Evolutionary conservation across 2,113 vertebrate genomes (phyloP), one percentile per base, ranked within the genome.

Genomic region (Lethenteron reissneri): DNA sequence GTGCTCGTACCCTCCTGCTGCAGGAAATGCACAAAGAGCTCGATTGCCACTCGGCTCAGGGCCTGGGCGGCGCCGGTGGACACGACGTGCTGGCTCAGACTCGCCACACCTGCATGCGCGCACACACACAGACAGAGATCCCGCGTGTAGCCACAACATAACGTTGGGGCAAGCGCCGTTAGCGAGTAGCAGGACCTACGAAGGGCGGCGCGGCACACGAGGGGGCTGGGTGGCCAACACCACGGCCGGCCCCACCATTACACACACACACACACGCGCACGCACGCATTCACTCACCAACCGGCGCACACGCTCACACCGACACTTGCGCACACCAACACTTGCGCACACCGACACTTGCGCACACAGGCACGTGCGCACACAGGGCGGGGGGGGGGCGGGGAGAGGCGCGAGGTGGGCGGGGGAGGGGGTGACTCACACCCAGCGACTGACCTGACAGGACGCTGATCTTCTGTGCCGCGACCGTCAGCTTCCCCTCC

Each of bases 401-500:
- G 21, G 12, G 58, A 11, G 19, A 71, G 8, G 11, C 62, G 21
- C 62, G 10, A 10, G 19, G 56, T 56, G 56, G 56, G 10, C 1
- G 11, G 2, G 41, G 10, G 9, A 71, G 70, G 9, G 9, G 3
- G 15, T 10, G 56, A 17, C 62, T 68, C 19, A n/a, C 15, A 10
- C 19, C 70, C 15, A 15, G 56, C 19, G 9, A 15, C 19, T 73
- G 82, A 96, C 94, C 94, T 83, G 94, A 96, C 76, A 96, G 83
- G 62, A 99, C 85, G 8, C 85, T 95, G 74, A 90, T 91, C 81
- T 99, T 99, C 80, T 99, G 94, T 73, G 87, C 86, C 62, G 92
- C 83, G 71, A 87, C 76, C 1, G 90, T 90, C 69, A 99, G 86
- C 74, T 96, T 99, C 62, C 91, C 94, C 74, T 99, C 94, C 1